phyloP scores from a whole-genome alignment of 2,888 invertebrate genomes.

The Didymodactylos carnosus region DNA sequence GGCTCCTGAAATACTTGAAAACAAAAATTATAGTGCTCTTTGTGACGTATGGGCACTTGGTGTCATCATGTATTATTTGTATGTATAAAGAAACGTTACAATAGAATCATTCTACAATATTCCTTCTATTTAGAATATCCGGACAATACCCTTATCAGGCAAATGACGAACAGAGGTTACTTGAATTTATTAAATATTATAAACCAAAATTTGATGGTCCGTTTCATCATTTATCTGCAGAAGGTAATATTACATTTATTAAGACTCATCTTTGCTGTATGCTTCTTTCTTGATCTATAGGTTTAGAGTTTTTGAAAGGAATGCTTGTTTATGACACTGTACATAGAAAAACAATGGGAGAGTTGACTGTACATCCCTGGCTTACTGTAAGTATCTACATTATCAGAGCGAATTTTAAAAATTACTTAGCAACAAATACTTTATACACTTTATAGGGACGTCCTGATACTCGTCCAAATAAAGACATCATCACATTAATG shows the following conservation, averaged over 20 bases:
- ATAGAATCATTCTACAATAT: neutral
- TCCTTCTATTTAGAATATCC: constrained; percentile 19
- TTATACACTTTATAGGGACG: neutral
- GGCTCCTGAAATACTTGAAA: constrained; percentile 43
- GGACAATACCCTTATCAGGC: constrained; percentile 26
- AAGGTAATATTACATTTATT: neutral
- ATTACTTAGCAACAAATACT: neutral
- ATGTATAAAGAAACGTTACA: constrained; percentile 19
- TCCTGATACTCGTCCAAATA: neutral
- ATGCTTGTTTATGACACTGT: constrained; percentile 32
- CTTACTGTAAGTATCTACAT: neutral
- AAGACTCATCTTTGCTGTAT: neutral
- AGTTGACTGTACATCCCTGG: constrained; percentile 38
- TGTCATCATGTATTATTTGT: constrained; percentile 39
- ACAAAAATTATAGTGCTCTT: constrained; percentile 41
- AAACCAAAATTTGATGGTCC: constrained; percentile 21
- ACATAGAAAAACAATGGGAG: constrained; percentile 39
- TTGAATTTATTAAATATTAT: constrained; percentile 25
- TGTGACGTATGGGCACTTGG: constrained; percentile 45
- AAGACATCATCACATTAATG: neutral
- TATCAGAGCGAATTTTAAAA: no score
- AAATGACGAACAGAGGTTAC: constrained; percentile 23
- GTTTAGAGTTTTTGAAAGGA: neutral
- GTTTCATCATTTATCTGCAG: constrained; percentile 4
- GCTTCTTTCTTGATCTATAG: neutral